Base-by-base conservation (phyloP, 2,113 vertebrate species). In the Peromyscus polionotus region DNA sequence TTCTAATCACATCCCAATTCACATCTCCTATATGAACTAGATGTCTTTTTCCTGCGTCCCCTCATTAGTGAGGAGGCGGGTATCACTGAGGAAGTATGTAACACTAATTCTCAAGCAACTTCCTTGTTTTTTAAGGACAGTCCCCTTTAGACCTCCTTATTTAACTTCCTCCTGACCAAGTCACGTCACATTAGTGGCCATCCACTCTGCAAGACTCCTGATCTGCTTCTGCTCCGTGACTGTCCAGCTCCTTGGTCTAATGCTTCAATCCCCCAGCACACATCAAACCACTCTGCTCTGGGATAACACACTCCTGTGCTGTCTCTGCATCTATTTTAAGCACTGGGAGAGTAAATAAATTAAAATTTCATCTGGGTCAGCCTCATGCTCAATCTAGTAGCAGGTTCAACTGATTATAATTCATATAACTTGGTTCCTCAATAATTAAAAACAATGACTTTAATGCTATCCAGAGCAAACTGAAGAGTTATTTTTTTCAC, bases 331-430 rank as follows among this genome's bases (percentile, higher is more conserved):
- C 59, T 93, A 57, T 54, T 54, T 63, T 91, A 95, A 93, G 54
- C 73, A 93, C 2, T 75, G 48, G 14, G 24, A 81, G 70, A 88
- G 36, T 76, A 83, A 97, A 97, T 91, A 96, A 91, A 93, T 59
- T 83, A 89, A 93, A 90, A 95, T 84, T 83, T 81, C 20, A n/a
- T 36, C 42, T 54, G 22, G 48, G 31, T 77, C 80, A 85, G 67
- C 42, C 48, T 81, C 80, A 61, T 73, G 59, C 59, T 88, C 63
- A 86, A 84, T 59, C 79, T 87, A 88, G 22, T 90, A 92, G 24
- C 86, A 90, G 33, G 20, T 75, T 91, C 70, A 65, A 93, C 14
- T 91, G 5, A 80, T 80, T 67, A 94, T 84, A 96, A 84, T 87
- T 83, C 61, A 95, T 24, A 3, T 33, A 91, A 68, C 12, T 88